phyloP scores from a whole-genome alignment of 2,113 vertebrate species.

The Pygathrix nemaeus region DNA sequence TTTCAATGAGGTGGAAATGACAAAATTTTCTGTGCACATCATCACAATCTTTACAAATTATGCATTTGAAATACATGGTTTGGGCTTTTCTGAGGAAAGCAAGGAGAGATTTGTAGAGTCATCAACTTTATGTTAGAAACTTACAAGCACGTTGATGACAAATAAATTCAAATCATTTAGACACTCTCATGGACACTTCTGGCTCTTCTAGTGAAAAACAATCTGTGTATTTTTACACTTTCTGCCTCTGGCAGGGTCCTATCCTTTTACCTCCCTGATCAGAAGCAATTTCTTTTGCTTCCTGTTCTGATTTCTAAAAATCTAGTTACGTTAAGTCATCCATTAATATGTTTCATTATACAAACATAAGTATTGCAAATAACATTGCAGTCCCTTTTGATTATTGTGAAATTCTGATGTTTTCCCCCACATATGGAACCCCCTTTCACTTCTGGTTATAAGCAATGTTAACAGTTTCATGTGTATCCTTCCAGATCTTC shows the following conservation, averaged over 20 bases:
- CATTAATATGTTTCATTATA: background rate
- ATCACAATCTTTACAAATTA: slow-evolving; percentile 22
- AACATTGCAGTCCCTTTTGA: background rate
- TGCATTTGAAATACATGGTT: background rate
- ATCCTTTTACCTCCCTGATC: background rate
- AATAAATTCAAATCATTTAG: background rate
- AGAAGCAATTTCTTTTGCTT: slow-evolving; percentile 13
- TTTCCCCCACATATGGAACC: background rate
- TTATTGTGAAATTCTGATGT: background rate
- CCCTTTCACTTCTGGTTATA: background rate
- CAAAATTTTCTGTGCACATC: slow-evolving; percentile 63
- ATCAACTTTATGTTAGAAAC: background rate
- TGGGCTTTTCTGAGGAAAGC: background rate
- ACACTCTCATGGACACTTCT: background rate
- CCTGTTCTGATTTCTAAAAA: slow-evolving; percentile 10
- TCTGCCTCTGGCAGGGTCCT: background rate
- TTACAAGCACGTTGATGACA: background rate
- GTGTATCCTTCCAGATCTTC: background rate
- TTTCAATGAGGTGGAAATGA: slow-evolving; percentile 54
- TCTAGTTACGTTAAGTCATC: background rate
- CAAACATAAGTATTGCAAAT: slow-evolving; percentile 30
- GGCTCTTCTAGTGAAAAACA: background rate
- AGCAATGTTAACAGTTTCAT: background rate
- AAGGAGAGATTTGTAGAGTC: background rate
- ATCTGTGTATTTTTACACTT: background rate